Base-by-base conservation (phyloP, 2,888 invertebrate species). In the Terebella lapidaria region DNA sequence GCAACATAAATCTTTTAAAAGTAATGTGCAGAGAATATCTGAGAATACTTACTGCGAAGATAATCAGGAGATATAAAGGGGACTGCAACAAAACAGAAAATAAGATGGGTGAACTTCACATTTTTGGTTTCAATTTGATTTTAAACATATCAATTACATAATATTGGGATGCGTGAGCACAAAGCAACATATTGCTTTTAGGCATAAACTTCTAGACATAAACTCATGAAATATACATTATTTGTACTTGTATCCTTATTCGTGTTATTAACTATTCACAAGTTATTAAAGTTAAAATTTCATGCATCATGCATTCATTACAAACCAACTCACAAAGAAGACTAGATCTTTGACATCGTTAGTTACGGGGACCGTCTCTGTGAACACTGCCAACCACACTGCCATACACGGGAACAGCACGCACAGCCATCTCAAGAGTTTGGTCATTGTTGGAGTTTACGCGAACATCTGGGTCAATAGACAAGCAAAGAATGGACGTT, bases 1-100 rank as follows among this genome's bases (percentile, higher is more conserved):
- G n/a, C n/a, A n/a, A n/a, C n/a, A n/a, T n/a, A n/a, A n/a, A n/a
- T n/a, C n/a, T n/a, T n/a, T n/a, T n/a, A n/a, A n/a, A n/a, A n/a
- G n/a, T n/a, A n/a, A n/a, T n/a, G n/a, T n/a, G 10, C 42, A 35
- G n/a, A 10, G 10, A n/a, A 35, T 35, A 35, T 15, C 10, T 35
- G n/a, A 35, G 42, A 55, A 29, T 26, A 82, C 84, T 84, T 81
- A 87, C 87, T 29, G 90, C 91, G 79, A 92, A 92, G 0, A 88
- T 67, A 5, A 86, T 74, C 1, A 90, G 73, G 29, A 87, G 81
- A 64, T 89, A 80, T 26, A 91, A 66, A 0, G 92, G 92, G 5
- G 42, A 35, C 42, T 35, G 10, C 42, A 35, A 35, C n/a, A 15
- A 35, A 15, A 35, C n/a, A 15, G 10, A 35, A 35, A 35, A 15